These are phyloP conservation scores for Astreopora myriophthalma DNA, from an alignment of 64 coral and sea anemone genomes.

Conservation along the genomic window DNA sequence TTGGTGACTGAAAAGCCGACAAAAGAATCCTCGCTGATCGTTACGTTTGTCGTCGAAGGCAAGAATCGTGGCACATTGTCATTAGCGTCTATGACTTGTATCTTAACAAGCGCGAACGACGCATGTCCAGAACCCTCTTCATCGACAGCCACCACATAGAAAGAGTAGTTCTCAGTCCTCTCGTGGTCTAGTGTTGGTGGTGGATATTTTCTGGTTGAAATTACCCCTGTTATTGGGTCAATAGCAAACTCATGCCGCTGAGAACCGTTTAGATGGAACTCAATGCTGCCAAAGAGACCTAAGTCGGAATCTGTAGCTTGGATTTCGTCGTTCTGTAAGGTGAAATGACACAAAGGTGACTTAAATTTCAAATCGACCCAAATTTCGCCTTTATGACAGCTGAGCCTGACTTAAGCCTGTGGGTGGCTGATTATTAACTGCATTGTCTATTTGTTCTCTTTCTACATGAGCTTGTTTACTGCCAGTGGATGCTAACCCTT, in stretches of 20 bases:
- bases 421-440: too few relatives aligned
- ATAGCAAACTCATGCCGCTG: slow-evolving; percentile 72
- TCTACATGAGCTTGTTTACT: too few relatives aligned
- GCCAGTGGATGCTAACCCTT: too few relatives aligned
- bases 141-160: slow-evolving; percentile 89
- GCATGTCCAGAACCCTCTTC: slow-evolving; percentile 50
- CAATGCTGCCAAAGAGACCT: slow-evolving; percentile 61
- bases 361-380: background rate
- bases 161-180: slow-evolving; percentile 75
- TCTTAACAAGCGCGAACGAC: slow-evolving; percentile 47
- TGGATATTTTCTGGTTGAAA: slow-evolving; percentile 67
- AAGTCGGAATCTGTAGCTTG: slow-evolving; percentile 74
- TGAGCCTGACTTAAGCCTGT: too few relatives aligned
- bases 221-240: slow-evolving; percentile 63
- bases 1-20: slow-evolving; percentile 69
- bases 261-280: slow-evolving; percentile 78
- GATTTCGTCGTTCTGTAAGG: slow-evolving; percentile 14
- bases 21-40: slow-evolving; percentile 64
- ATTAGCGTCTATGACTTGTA: slow-evolving; percentile 78
- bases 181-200: slow-evolving; percentile 83
- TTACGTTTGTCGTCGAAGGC: slow-evolving; percentile 42
- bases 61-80: slow-evolving; percentile 85
- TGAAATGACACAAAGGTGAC: background rate
- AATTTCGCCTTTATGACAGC: too few relatives aligned
- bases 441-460: too few relatives aligned